phyloP scores from a whole-genome alignment of 2,113 vertebrate genomes.

The Semicossyphus pulcher region DNA sequence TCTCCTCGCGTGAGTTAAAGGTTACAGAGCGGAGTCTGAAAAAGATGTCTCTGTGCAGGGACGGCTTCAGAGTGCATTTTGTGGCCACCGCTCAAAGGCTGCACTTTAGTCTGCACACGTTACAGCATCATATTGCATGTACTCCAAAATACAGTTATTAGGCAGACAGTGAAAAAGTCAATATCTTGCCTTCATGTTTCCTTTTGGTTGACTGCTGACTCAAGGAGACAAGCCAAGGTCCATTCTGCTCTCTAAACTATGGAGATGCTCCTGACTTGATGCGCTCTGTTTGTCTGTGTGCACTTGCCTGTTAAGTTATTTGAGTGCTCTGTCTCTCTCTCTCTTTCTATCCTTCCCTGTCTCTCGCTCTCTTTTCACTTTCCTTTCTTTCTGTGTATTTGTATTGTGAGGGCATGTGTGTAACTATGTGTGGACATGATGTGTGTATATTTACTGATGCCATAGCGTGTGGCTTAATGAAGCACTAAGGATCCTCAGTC shows the following conservation, averaged over 20 bases:
- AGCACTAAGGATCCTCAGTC: slow-evolving; percentile 47
- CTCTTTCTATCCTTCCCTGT: not conserved
- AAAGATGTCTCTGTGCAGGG: slow-evolving; percentile 60
- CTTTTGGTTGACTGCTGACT: slow-evolving; percentile 77
- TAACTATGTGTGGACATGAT: slow-evolving; percentile 3
- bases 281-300: slow-evolving; percentile 32
- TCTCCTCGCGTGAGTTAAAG: slow-evolving; percentile 64
- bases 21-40: slow-evolving; percentile 56
- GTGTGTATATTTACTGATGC: slow-evolving; percentile 51
- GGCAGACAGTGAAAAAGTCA: slow-evolving; percentile 79
- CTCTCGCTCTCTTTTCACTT: slow-evolving; percentile 6
- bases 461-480: slow-evolving; percentile 61
- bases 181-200: slow-evolving; percentile 78
- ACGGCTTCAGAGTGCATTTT: slow-evolving; percentile 65
- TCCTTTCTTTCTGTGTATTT: slow-evolving; percentile 30
- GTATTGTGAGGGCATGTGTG: slow-evolving; percentile 3
- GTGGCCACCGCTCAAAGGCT: slow-evolving; percentile 61
- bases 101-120: slow-evolving; percentile 71
- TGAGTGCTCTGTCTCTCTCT: slow-evolving; percentile 48
- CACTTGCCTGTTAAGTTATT: slow-evolving; percentile 46
- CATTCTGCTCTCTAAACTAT: slow-evolving; percentile 64
- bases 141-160: slow-evolving; percentile 79
- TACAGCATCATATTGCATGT: slow-evolving; percentile 74
- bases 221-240: slow-evolving; percentile 74
- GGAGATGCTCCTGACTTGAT: slow-evolving; percentile 52